phyloP scores from a whole-genome alignment of 2,888 invertebrate genomes.

The Agrochola litura region DNA sequence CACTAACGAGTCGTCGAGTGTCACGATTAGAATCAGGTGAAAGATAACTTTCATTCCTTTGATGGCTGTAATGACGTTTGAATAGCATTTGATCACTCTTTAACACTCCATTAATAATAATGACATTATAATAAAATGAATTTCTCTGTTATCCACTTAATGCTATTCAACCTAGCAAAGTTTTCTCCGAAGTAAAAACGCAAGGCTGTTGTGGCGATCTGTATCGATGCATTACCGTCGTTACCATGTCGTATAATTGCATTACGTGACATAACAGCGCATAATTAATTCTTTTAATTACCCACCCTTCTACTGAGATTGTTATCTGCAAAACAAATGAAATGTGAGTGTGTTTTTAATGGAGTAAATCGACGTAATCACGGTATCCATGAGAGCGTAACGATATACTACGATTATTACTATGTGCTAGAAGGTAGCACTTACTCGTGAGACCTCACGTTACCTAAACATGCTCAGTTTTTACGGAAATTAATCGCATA shows the following conservation, averaged over 20 bases:
- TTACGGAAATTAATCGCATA: slow-evolving; percentile 54
- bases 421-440: slow-evolving; percentile 40
- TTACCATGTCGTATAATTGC: slow-evolving; percentile 74
- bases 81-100: slow-evolving; percentile 67
- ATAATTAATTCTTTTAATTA: slow-evolving; percentile 80
- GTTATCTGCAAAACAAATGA: slow-evolving; percentile 80
- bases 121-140: slow-evolving; percentile 62
- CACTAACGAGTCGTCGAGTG: slow-evolving; percentile 64
- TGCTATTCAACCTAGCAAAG: slow-evolving; percentile 44
- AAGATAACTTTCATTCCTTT: slow-evolving; percentile 74
- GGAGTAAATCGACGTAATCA: slow-evolving; percentile 75
- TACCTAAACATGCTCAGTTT: slow-evolving; percentile 50
- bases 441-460: slow-evolving; percentile 28
- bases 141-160: slow-evolving; percentile 42
- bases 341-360: slow-evolving; percentile 80
- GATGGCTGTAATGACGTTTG: slow-evolving; percentile 69
- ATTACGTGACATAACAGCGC: slow-evolving; percentile 78
- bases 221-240: slow-evolving; percentile 68
- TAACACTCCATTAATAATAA: slow-evolving; percentile 61
- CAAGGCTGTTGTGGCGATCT: slow-evolving; percentile 51
- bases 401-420: slow-evolving; percentile 51
- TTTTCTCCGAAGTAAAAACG: slow-evolving; percentile 63
- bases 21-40: slow-evolving; percentile 70
- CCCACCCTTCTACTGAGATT: slow-evolving; percentile 70
- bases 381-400: slow-evolving; percentile 64